Base-by-base conservation (phyloP, 2,113 vertebrate genomes). In the Irena cyanogastra region DNA sequence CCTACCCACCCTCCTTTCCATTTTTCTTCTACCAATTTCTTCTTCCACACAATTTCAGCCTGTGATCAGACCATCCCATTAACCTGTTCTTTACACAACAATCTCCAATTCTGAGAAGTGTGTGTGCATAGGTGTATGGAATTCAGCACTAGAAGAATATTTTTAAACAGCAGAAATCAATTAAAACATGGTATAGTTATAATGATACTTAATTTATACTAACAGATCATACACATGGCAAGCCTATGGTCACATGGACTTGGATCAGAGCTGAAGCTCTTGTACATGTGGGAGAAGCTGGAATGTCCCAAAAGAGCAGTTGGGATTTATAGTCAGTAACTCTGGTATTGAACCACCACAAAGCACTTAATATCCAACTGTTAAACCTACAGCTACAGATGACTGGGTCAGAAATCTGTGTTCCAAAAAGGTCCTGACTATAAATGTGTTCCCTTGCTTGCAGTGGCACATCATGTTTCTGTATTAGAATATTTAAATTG, bases 291-390 rank as follows among this genome's bases (percentile, higher is more conserved):
- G 50, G 37, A 95, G 63, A 88, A 70, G 47, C 70, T 28, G 80
- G 44, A 88, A 93, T 4, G 1, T 88, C 92, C 76, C 95, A 77
- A 30, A 92, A 94, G 78, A 87, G 85, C 87, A 90, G 91, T 35
- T 83, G 85, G 24, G 54, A 60, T 90, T 83, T 88, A 89, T 39
- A 90, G 74, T 63, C 84, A 54, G 85, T 68, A 93, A 70, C 88
- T 89, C 45, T 35, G 60, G 33, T 80, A 93, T 74, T 86, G 92
- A 96, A 83, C 90, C 86, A 95, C 82, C 88, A 80, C 85, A 93
- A 87, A 83, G 83, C 83, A 93, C 56, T 92, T 83, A 41, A 95
- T 66, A 61, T 11, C 52, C 88, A 77, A 50, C 68, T 83, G 64
- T 60, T 81, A 56, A 79, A 90, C 64, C 59, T 90, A 19, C 75